Conservation (phyloP, 2,113 vertebrate species). For the Ardeotis arabs region DNA sequence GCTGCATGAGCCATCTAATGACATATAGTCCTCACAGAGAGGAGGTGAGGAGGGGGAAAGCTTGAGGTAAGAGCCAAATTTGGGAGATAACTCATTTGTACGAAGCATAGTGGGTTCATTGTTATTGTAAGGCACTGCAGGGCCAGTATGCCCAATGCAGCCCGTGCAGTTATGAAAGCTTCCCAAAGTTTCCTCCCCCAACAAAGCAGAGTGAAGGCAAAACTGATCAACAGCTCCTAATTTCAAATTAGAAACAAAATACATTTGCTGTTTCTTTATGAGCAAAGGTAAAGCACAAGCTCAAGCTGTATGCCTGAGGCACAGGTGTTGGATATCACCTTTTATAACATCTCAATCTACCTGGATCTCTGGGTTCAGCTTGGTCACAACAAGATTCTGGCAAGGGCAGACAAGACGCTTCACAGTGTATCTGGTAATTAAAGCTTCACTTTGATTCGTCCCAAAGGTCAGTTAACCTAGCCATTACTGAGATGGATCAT, state of each 20-base stretch:
- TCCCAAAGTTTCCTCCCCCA: not conserved
- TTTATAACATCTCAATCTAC: not conserved
- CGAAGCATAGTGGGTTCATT: fast-evolving
- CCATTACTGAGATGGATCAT: not conserved
- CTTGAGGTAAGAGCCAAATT: not conserved
- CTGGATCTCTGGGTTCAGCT: not conserved
- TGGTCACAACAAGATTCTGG: not conserved
- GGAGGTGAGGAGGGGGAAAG: not conserved
- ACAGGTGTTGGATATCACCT: not conserved
- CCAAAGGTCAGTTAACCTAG: not conserved
- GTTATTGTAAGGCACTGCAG: not conserved
- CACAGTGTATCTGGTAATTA: not conserved
- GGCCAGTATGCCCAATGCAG: not conserved
- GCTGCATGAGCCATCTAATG: not conserved
- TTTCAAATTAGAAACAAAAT: not conserved
- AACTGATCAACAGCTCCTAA: not conserved
- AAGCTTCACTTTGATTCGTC: not conserved
- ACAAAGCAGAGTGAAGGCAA: not conserved
- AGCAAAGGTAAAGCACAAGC: not conserved
- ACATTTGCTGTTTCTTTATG: not conserved
- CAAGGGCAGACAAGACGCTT: not conserved
- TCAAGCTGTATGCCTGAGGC: not conserved
- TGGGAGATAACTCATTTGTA: not conserved
- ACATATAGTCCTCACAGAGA: not conserved
- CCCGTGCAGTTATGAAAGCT: not conserved